These are phyloP conservation scores for Dinocampus coccinellae DNA, from an alignment of 2,888 invertebrate species.

Conservation along the genomic window DNA sequence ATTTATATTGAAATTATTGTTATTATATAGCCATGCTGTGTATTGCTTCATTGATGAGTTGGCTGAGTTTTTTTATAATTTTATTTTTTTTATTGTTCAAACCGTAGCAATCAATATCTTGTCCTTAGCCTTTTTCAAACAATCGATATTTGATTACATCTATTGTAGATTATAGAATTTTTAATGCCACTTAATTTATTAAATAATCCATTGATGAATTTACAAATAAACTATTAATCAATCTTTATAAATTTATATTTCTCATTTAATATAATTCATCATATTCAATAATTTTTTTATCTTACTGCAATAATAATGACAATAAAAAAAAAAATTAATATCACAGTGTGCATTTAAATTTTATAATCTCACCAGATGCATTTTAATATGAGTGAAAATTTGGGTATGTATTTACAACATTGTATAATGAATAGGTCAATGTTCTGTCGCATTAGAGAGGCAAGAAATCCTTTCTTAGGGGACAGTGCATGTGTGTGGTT, in stretches of 20 bases:
- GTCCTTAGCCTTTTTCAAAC: conserved; percentile 28
- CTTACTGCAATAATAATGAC: too few relatives aligned
- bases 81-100: background rate
- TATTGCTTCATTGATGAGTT: conserved; percentile 12
- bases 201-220: background rate
- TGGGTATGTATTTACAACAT: background rate
- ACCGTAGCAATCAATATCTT: conserved; percentile 22
- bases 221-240: background rate
- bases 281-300: too few relatives aligned
- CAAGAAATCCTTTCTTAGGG: background rate
- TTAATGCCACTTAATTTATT: background rate
- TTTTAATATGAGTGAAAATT: background rate
- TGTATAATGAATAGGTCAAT: conserved; percentile 1
- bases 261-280: too few relatives aligned
- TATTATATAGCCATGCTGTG: background rate
- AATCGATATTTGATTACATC: conserved; percentile 24
- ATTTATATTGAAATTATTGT: background rate
- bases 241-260: background rate
- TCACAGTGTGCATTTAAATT: background rate
- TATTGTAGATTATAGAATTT: conserved; percentile 24
- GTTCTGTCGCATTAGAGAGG: background rate
- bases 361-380: background rate
- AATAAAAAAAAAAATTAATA: background rate
- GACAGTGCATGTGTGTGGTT: background rate
- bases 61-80: background rate